Base-by-base conservation (phyloP, 2,797 vertebrate genomes). In the Hydrocynus forskahlii region DNA sequence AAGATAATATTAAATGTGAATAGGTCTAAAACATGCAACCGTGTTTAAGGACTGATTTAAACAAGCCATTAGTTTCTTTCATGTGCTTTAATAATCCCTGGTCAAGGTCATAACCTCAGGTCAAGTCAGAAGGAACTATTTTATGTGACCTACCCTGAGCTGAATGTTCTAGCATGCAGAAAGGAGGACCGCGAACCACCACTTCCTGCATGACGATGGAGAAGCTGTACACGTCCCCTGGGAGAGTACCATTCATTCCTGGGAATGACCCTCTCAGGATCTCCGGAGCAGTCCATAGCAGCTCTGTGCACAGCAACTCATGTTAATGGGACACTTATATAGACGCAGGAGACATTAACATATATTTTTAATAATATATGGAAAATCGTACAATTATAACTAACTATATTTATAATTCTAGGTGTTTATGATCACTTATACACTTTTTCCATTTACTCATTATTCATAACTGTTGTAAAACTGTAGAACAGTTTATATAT, bases 231-330 rank as follows among this genome's bases (percentile, higher is more conserved):
- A 95, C 89, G 7, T 95, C 95, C 0, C 91, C 92, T 0, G 81
- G 16, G 0, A 78, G 55, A 43, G 89, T 90, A 23, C 93, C 92
- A 0, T 85, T 75, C 3, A 92, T 75, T n/a, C 90, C 90, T 0
- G 90, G 83, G 7, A 89, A 85, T 0, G 87, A 78, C 0, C 72
- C 81, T 76, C 94, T 89, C 55, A 95, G 81, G 81, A 95, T 90
- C 90, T 95, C 95, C 23, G 95, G 94, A 64, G 94, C 92, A 0
- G 93, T 95, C 94, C 95, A 95, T 71, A 95, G 79, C 63, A 95
- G 25, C 79, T 93, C 95, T 95, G 87, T 23, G 10, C 25, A 60
- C 64, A 71, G 19, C 16, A 54, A 16, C 2, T 54, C 54, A 35
- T 60, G 45, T n/a, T 50, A 73, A 40, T 29, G 43, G 45, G 23